Evolutionary conservation across 2,797 vertebrate species (phyloP).

Genomic region (Diplodus puntazzo): DNA sequence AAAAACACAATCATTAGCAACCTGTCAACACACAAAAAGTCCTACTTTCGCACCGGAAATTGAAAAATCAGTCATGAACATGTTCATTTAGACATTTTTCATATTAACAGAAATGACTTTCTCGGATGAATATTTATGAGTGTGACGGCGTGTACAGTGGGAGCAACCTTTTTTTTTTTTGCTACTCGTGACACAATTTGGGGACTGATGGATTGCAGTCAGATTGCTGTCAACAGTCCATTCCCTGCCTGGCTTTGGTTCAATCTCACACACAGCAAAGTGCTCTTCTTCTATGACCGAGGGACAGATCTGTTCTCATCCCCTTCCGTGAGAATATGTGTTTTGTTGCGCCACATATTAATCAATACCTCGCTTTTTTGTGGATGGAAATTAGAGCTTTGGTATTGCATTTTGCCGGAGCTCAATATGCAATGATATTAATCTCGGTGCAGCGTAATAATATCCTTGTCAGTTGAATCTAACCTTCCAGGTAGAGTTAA

Average conservation of each 20-base stretch:
- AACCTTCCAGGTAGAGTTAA: conserved; percentile 33
- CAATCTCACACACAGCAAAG: conserved; percentile 43
- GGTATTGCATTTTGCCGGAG: conserved; percentile 11
- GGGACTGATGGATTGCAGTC: conserved; percentile 78
- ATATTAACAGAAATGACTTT: conserved; percentile 64
- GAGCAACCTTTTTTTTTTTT: conserved; percentile 43
- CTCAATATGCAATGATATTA: conserved; percentile 37
- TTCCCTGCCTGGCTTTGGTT: conserved; percentile 53
- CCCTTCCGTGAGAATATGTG: not conserved
- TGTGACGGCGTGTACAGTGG: conserved; percentile 19
- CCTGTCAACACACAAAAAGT: conserved; percentile 60
- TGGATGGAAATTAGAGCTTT: conserved; percentile 19
- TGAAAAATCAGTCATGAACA: conserved; percentile 71
- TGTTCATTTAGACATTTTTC: conserved; percentile 68
- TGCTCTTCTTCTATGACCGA: conserved; percentile 29
- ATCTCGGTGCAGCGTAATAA: conserved; percentile 16
- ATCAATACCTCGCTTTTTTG: conserved; percentile 16
- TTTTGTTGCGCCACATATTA: conserved; percentile 7
- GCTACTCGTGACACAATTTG: conserved; percentile 64
- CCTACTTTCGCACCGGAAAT: conserved; percentile 63
- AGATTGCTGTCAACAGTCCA: conserved; percentile 78
- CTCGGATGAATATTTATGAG: conserved; percentile 73
- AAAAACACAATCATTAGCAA: conserved; percentile 66
- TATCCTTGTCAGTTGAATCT: conserved; percentile 25
- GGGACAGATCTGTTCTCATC: conserved; percentile 16